phyloP scores from a whole-genome alignment of 2,797 vertebrate species.

The Psittacula echo region DNA sequence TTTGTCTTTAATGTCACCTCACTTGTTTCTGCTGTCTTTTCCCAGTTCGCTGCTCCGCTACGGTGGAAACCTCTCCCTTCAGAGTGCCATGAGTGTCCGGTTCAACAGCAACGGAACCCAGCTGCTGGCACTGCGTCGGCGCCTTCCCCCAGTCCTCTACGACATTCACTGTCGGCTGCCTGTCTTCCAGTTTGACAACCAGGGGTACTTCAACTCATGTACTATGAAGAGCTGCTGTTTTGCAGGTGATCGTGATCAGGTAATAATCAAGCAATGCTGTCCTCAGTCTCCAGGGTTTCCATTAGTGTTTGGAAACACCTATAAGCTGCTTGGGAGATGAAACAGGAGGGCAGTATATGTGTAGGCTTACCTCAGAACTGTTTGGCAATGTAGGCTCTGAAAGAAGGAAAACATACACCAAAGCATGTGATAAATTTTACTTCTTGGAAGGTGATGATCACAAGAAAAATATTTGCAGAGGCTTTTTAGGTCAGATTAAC shows the following conservation, averaged over 20 bases:
- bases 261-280: constrained; percentile 55
- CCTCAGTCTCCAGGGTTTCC: background rate
- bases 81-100: constrained; percentile 98
- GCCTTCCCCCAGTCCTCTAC: constrained; percentile 95
- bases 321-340: background rate
- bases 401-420: background rate
- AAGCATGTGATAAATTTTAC: background rate
- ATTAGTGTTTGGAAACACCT: background rate
- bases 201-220: constrained; percentile 99
- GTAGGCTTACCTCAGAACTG: background rate
- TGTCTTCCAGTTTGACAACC: constrained; percentile 99
- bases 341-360: background rate
- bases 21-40: background rate
- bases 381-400: background rate
- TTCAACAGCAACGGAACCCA: constrained; percentile 98
- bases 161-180: constrained; percentile 97
- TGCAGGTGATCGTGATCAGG: constrained; percentile 97
- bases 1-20: background rate
- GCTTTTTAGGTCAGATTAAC: background rate
- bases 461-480: background rate
- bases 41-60: constrained; percentile 92
- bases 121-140: constrained; percentile 92
- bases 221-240: constrained; percentile 99
- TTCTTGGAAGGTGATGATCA: background rate
- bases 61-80: constrained; percentile 94